phyloP scores from a whole-genome alignment of 2,113 vertebrate genomes.

The Dissostichus mawsoni region DNA sequence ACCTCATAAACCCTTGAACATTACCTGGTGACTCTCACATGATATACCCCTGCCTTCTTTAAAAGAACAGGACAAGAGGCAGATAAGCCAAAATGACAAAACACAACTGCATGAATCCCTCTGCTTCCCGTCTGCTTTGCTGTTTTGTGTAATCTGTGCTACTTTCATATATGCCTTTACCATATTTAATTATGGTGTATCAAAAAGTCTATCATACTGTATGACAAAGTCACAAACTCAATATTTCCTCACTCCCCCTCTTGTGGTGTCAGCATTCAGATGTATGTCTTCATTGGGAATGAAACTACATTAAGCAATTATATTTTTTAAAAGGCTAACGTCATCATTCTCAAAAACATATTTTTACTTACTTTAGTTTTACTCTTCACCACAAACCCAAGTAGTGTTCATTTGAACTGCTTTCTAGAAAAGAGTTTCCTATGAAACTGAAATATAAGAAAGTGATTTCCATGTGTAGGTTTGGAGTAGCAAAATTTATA shows the following conservation, averaged over 20 bases:
- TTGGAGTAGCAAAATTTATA: background rate
- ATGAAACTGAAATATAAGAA: background rate
- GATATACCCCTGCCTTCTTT: slow-evolving; percentile 6
- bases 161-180: background rate
- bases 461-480: background rate
- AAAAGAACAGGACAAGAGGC: slow-evolving; percentile 3
- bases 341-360: background rate
- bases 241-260: background rate
- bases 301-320: background rate
- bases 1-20: background rate
- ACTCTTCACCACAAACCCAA: background rate
- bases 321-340: background rate
- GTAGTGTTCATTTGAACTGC: background rate
- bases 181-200: background rate
- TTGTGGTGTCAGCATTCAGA: background rate
- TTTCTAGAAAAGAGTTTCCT: background rate
- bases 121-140: background rate
- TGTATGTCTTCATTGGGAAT: background rate
- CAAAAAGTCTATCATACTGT: background rate
- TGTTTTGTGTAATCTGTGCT: background rate
- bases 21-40: slow-evolving; percentile 63
- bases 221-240: background rate
- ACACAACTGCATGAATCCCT: slow-evolving; percentile 5
- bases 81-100: background rate
- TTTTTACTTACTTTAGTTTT: background rate